These are phyloP conservation scores for Lepisosteus oculatus DNA, from an alignment of 2,113 vertebrate genomes.

Conservation along the genomic window DNA sequence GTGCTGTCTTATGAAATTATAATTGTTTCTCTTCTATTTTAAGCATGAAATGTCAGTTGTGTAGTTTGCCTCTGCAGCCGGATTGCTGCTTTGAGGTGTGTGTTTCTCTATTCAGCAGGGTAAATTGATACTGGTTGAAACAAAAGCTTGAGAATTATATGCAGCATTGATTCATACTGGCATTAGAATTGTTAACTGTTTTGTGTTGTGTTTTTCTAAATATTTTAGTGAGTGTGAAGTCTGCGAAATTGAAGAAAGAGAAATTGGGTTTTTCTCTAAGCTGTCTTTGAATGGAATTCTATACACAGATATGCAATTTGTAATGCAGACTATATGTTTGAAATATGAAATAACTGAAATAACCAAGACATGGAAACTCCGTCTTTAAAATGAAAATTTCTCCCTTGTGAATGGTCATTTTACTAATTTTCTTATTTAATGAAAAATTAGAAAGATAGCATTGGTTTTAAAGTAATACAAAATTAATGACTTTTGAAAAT, in stretches of 20 bases:
- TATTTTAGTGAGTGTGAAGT: neutral
- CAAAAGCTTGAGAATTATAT: slow-evolving; percentile 31
- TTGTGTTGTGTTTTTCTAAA: neutral
- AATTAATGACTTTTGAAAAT: too few species aligned
- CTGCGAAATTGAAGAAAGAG: neutral
- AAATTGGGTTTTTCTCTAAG: neutral
- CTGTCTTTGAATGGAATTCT: too few species aligned
- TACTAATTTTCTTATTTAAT: too few species aligned
- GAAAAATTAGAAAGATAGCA: too few species aligned
- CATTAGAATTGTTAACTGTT: neutral
- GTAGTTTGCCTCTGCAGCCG: slow-evolving; percentile 7
- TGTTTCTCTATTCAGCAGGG: slow-evolving; percentile 30
- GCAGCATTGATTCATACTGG: neutral
- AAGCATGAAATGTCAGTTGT: slow-evolving; percentile 19
- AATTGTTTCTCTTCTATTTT: slow-evolving; percentile 37
- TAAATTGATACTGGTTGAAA: slow-evolving; percentile 24
- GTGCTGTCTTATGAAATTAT: slow-evolving; percentile 21
- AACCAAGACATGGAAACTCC: too few species aligned
- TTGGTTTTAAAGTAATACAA: too few species aligned
- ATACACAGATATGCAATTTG: too few species aligned
- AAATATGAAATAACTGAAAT: too few species aligned
- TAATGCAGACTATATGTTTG: too few species aligned
- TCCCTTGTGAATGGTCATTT: too few species aligned
- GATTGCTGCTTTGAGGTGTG: slow-evolving; percentile 18
- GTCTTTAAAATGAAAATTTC: too few species aligned